Percentiles rank a stretch among this genome's conserved stretches.
Conservation (phyloP, 2,113 vertebrate species). For the Otis tarda region DNA sequence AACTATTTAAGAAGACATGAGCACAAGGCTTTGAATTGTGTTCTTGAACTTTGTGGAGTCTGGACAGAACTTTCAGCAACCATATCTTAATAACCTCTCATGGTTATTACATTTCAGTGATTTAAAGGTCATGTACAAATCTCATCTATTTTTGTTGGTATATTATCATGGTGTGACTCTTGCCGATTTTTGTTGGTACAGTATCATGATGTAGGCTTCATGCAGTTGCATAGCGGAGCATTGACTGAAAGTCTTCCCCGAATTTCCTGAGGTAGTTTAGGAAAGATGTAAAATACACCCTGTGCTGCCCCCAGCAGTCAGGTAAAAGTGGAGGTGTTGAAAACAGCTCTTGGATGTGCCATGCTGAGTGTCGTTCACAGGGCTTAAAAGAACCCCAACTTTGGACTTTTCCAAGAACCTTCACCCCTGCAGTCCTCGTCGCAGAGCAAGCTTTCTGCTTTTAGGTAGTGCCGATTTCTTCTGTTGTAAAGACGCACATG, state of each 20-base stretch:
- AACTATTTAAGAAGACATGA: not conserved
- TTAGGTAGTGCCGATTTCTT: constrained; percentile 3
- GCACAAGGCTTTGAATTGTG: not conserved
- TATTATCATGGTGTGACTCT: not conserved
- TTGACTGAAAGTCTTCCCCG: not conserved
- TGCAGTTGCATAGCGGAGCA: not conserved
- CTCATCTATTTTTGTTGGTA: not conserved
- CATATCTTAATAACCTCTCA: not conserved
- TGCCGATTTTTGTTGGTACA: not conserved
- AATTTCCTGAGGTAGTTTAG: not conserved
- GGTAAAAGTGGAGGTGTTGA: not conserved
- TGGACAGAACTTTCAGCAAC: not conserved
- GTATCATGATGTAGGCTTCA: not conserved
- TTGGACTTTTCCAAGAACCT: not conserved
- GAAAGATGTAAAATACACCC: not conserved
- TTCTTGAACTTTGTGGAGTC: not conserved
- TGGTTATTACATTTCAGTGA: not conserved
- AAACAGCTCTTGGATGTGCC: not conserved
- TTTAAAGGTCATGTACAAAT: not conserved
- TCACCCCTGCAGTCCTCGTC: not conserved
- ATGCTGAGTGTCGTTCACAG: not conserved
- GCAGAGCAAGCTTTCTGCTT: not conserved
- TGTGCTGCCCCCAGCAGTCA: constrained; percentile 34
- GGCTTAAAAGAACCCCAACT: not conserved
- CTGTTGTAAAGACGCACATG: constrained; percentile 17